These are phyloP conservation scores for Epinotia bilunana DNA, from an alignment of 2,888 invertebrate species.

Conservation along the genomic window DNA sequence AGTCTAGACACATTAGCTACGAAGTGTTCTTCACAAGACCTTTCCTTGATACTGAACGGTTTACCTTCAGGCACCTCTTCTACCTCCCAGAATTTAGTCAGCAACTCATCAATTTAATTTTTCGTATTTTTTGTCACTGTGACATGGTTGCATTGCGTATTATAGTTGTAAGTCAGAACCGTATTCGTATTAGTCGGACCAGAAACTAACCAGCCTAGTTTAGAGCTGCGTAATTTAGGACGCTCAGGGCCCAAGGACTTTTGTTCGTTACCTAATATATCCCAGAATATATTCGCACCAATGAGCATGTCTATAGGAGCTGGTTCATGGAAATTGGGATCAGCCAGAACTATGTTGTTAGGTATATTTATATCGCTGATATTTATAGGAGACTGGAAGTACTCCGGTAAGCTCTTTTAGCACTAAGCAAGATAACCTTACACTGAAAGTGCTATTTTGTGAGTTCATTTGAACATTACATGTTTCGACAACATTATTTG, in stretches of 20 bases:
- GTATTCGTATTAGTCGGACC: constrained; percentile 15
- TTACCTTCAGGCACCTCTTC: constrained; percentile 19
- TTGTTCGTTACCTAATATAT: constrained; percentile 35
- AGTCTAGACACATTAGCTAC: constrained; percentile 25
- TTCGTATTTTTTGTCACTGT: constrained; percentile 10
- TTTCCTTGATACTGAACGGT: constrained; percentile 7
- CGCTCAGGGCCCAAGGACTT: constrained; percentile 22
- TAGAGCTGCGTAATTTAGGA: constrained; percentile 27
- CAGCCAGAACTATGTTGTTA: constrained; percentile 33
- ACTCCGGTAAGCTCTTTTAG: constrained; percentile 39
- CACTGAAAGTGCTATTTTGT: constrained; percentile 10
- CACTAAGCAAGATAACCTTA: constrained; percentile 35
- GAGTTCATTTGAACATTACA: constrained; percentile 32
- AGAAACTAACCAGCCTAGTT: constrained; percentile 14
- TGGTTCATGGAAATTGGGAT: constrained; percentile 38
- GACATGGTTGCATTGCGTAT: constrained; percentile 2
- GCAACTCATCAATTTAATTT: background rate
- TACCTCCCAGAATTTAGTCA: constrained; percentile 28
- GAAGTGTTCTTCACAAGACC: constrained; percentile 32
- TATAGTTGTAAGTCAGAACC: no score
- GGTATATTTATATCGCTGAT: constrained; percentile 32
- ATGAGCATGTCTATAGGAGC: constrained; percentile 34
- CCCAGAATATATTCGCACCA: constrained; percentile 40
- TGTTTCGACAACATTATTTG: constrained; percentile 13
- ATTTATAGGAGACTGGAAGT: constrained; percentile 37